A percentile compares a stretch with the other conserved stretches of the same genome.
These are phyloP conservation scores for Pardalotus punctatus DNA, from an alignment of 2,113 vertebrate genomes.

Conservation along the genomic window DNA sequence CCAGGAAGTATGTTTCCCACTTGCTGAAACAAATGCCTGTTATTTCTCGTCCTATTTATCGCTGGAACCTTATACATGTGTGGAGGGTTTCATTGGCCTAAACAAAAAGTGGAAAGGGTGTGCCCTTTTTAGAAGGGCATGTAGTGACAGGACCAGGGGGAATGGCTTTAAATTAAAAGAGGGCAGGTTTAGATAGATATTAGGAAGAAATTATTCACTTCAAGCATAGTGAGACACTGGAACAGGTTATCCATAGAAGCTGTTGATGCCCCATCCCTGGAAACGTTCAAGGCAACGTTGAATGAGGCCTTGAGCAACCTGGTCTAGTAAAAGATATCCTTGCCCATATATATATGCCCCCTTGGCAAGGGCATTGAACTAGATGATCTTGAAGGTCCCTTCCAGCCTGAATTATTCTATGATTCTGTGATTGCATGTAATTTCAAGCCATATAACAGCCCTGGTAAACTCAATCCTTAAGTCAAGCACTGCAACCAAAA, in stretches of 20 bases:
- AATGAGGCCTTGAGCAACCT: background rate
- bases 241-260: background rate
- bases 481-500: background rate
- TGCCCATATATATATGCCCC: too few species aligned
- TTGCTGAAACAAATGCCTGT: background rate
- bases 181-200: background rate
- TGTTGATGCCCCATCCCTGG: background rate
- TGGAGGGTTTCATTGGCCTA: background rate
- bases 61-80: accelerated
- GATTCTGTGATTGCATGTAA: background rate
- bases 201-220: background rate
- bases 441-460: background rate
- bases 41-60: background rate
- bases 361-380: background rate
- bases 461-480: background rate
- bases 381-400: background rate
- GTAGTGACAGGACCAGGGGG: background rate
- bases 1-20: background rate
- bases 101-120: background rate
- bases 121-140: background rate
- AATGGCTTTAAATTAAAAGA: background rate
- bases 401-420: background rate
- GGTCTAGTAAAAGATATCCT: background rate
- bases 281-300: background rate
- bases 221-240: background rate